Evolutionary conservation across 2,113 vertebrate species (phyloP), one percentile per base, ranked within the genome.

Genomic region (Tragelaphus scriptus): DNA sequence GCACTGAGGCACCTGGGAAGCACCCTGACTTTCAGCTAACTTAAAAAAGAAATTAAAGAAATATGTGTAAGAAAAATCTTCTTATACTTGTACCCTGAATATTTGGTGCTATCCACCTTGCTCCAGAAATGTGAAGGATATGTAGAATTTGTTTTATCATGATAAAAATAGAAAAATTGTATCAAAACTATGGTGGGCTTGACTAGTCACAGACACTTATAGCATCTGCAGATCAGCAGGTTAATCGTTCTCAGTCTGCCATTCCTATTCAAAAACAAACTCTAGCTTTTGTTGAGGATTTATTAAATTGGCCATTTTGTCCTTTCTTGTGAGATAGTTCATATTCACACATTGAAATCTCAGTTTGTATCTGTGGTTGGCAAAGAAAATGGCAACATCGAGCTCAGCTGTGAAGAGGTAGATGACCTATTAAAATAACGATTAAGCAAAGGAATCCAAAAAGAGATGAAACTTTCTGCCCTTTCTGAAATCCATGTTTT

Each of bases 401-500:
- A 80, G 28, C 30, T 87, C 55, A 80, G 21, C 61, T 95, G 14
- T 88, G 59, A 88, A 89, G 88, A 90, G 19, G 40, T 61, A 90
- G 56, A 75, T 44, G 17, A 30, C 13, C 63, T 91, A 40, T 79
- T 96, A 95, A 94, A 96, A 91, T 17, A 86, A 92, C 8, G 10
- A 85, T 3, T 58, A 93, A 79, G 17, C 56, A 86, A 91, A 88
- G 8, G 19, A 47, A 89, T 71, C 14, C 11, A 5, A 63, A 63
- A 56, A 86, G 23, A 82, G 19, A 81, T 28, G 55, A 65, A 75
- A 82, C 6, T 81, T 88, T 40, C 55, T 94, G 59, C 53, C 92
- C 40, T 84, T 96, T 96, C 63, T 61, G 55, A 85, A 95, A 40
- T 97, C 88, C 77, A 36, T 79, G 68, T 23, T 96, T 88, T 53